Percentiles rank a stretch among this genome's conserved stretches.
Conservation (phyloP, 2,888 invertebrate species). For the Syrphus vitripennis region DNA sequence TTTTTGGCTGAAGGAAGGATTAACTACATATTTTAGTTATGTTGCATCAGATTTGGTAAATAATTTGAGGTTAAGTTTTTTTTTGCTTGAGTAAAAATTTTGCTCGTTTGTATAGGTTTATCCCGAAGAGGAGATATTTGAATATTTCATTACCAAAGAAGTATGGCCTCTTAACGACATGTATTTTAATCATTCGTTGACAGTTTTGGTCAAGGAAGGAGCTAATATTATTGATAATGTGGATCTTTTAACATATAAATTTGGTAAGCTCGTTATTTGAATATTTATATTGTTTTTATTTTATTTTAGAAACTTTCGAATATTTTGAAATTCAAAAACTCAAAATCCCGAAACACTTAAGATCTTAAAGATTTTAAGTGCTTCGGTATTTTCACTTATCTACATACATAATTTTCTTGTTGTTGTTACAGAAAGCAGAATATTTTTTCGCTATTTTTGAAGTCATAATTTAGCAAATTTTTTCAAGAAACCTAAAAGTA, state of each 20-base stretch:
- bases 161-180: neutral
- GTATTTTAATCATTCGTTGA: neutral
- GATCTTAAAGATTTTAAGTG: too few relatives aligned
- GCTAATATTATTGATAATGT: neutral
- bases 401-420: too few relatives aligned
- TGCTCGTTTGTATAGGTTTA: constrained; percentile 81
- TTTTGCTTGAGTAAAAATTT: neutral
- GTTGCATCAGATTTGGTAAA: constrained; percentile 77
- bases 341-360: too few relatives aligned
- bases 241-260: neutral
- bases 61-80: neutral
- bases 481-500: too few relatives aligned
- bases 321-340: too few relatives aligned
- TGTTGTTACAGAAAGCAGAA: too few relatives aligned
- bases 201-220: neutral
- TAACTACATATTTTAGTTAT: constrained; percentile 82
- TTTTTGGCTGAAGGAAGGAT: constrained; percentile 89
- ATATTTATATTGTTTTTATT: too few relatives aligned
- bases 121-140: neutral
- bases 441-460: too few relatives aligned
- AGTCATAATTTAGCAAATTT: too few relatives aligned
- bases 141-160: neutral
- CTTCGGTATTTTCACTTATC: too few relatives aligned
- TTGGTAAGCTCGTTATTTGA: neutral
- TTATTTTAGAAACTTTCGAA: too few relatives aligned